phyloP scores from a whole-genome alignment of 2,797 vertebrate genomes.

The Lycodopsis pacificus region DNA sequence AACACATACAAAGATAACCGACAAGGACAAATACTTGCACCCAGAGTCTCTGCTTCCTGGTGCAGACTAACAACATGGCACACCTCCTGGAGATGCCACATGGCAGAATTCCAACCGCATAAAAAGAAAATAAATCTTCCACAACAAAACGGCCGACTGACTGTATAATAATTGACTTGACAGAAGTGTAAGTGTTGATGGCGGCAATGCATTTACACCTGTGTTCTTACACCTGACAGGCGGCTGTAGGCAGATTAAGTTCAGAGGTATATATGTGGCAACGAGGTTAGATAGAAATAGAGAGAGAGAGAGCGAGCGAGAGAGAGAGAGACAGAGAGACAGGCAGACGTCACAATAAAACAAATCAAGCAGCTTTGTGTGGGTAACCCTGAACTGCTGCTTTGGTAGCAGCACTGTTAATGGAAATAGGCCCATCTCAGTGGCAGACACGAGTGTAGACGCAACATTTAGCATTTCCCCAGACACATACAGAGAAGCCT shows the following conservation, averaged over 20 bases:
- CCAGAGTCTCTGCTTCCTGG: not conserved
- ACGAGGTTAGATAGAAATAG: slow-evolving; percentile 69
- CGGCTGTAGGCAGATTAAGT: slow-evolving; percentile 70
- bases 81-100: slow-evolving; percentile 44
- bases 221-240: slow-evolving; percentile 47
- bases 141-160: slow-evolving; percentile 14
- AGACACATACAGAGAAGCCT: slow-evolving; percentile 47
- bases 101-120: slow-evolving; percentile 22
- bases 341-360: not conserved
- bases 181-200: slow-evolving; percentile 43
- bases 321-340: slow-evolving; percentile 7
- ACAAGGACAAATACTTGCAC: slow-evolving; percentile 43
- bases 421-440: slow-evolving; percentile 82
- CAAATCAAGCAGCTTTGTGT: slow-evolving; percentile 88
- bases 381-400: slow-evolving; percentile 94
- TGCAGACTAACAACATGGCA: slow-evolving; percentile 48
- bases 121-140: not conserved
- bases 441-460: slow-evolving; percentile 54
- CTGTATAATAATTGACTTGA: slow-evolving; percentile 22
- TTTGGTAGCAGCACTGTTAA: slow-evolving; percentile 97
- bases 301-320: not conserved
- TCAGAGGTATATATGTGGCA: slow-evolving; percentile 81
- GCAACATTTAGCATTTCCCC: slow-evolving; percentile 48
- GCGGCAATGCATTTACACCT: slow-evolving; percentile 56
- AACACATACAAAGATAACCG: slow-evolving; percentile 57